Evolutionary conservation across 2,113 vertebrate species (phyloP).

Genomic region (Paedocypris sp.): DNA sequence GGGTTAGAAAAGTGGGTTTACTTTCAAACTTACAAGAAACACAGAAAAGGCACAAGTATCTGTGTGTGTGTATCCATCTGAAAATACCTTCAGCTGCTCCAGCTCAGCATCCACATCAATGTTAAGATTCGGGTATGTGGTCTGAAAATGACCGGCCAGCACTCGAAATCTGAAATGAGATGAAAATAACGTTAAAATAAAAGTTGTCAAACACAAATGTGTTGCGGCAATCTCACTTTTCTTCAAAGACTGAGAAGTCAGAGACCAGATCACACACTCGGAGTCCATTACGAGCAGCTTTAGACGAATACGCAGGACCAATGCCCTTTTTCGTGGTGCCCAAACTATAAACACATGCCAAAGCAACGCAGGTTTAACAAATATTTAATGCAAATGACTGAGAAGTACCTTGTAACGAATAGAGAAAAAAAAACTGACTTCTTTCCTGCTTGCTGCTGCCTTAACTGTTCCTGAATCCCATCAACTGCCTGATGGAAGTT

Average conservation of each 20-base stretch:
- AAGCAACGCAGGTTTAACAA: neutral
- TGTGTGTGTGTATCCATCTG: too few species aligned
- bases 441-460: conserved; percentile 66
- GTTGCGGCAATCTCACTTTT: too few species aligned
- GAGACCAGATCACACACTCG: conserved; percentile 67
- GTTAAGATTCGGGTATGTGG: conserved; percentile 63
- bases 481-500: conserved; percentile 72
- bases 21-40: too few species aligned
- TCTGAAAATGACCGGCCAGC: conserved; percentile 61
- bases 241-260: conserved; percentile 64
- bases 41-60: too few species aligned
- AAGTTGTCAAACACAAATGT: neutral
- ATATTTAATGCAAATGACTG: neutral
- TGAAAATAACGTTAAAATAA: neutral
- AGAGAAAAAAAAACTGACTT: conserved; percentile 48
- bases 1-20: too few species aligned
- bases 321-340: conserved; percentile 75
- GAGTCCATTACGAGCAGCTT: conserved; percentile 68
- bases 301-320: conserved; percentile 71
- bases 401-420: neutral
- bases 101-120: conserved; percentile 59
- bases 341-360: conserved; percentile 54
- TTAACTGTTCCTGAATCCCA: conserved; percentile 67
- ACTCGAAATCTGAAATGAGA: conserved; percentile 54
- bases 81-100: conserved; percentile 61